These are phyloP conservation scores for Acronicta leporina DNA, from an alignment of 2,888 invertebrate species.

Conservation along the genomic window DNA sequence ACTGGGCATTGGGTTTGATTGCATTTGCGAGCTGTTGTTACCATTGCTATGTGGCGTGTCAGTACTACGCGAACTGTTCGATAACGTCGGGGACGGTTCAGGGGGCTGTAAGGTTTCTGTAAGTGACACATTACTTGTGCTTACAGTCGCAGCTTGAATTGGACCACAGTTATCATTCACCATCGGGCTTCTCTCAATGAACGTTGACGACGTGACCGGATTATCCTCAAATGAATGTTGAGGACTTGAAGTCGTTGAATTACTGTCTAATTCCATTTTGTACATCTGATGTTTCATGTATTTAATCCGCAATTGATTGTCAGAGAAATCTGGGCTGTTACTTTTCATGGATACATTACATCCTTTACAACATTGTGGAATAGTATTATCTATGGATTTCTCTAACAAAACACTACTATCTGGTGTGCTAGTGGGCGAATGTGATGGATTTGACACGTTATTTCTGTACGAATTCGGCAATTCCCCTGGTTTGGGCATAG, in stretches of 20 bases:
- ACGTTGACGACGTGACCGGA: constrained; percentile 92
- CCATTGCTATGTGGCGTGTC: constrained; percentile 84
- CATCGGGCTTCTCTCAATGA: constrained; percentile 88
- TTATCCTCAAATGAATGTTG: constrained; percentile 87
- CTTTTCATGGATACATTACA: constrained; percentile 83
- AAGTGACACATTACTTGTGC: constrained; percentile 94
- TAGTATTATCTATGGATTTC: constrained; percentile 69
- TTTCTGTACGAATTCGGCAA: constrained; percentile 72
- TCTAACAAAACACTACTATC: constrained; percentile 84
- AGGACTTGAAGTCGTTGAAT: constrained; percentile 87
- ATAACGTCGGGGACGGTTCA: constrained; percentile 90
- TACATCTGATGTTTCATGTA: constrained; percentile 81
- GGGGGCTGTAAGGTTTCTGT: constrained; percentile 87
- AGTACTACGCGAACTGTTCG: constrained; percentile 85
- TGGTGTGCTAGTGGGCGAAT: constrained; percentile 82
- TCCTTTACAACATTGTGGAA: constrained; percentile 86
- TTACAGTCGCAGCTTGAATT: constrained; percentile 95
- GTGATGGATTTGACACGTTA: constrained; percentile 77
- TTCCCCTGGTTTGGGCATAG: constrained; percentile 68
- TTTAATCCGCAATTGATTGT: constrained; percentile 77
- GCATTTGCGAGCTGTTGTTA: constrained; percentile 73
- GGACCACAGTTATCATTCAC: constrained; percentile 91
- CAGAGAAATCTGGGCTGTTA: constrained; percentile 76
- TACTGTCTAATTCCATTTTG: constrained; percentile 85
- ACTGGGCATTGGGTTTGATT: constrained; percentile 81